These are phyloP conservation scores for Sisor rabdophorus DNA, from an alignment of 2,113 vertebrate genomes.

Conservation along the genomic window DNA sequence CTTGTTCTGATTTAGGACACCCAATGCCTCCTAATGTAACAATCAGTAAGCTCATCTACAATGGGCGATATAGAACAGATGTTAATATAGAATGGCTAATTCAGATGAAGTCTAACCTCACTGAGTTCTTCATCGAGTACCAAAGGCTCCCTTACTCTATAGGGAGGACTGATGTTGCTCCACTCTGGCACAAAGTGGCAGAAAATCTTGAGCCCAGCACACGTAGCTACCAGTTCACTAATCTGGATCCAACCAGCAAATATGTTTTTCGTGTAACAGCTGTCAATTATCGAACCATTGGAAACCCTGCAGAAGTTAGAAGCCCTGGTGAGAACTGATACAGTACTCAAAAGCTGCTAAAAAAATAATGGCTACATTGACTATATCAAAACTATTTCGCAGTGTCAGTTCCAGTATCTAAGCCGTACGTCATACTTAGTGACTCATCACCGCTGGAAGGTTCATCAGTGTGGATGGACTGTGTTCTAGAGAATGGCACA, in stretches of 20 bases:
- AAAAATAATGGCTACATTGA: background rate
- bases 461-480: conserved; percentile 63
- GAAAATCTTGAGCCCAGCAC: conserved; percentile 70
- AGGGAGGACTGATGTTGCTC: background rate
- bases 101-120: conserved; percentile 64
- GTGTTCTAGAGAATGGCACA: conserved; percentile 77
- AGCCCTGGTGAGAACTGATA: conserved; percentile 79
- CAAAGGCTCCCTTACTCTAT: conserved; percentile 53
- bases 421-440: conserved; percentile 74
- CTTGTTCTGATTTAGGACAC: conserved; percentile 63
- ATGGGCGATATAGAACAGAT: conserved; percentile 69
- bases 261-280: conserved; percentile 81
- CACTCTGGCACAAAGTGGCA: conserved; percentile 71
- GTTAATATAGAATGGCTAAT: conserved; percentile 81
- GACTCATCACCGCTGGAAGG: conserved; percentile 70
- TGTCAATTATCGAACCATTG: conserved; percentile 79
- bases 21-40: conserved; percentile 82
- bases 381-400: background rate
- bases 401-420: conserved; percentile 74
- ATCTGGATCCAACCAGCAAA: conserved; percentile 70
- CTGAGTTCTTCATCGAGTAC: conserved; percentile 80
- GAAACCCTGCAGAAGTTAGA: conserved; percentile 78
- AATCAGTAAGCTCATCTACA: conserved; percentile 74
- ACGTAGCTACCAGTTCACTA: conserved; percentile 68
- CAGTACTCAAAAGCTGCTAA: background rate